A percentile compares a stretch with the other conserved stretches of the same genome.
Conservation (phyloP, 2,888 invertebrate species). For the Drosophila helvetica region DNA sequence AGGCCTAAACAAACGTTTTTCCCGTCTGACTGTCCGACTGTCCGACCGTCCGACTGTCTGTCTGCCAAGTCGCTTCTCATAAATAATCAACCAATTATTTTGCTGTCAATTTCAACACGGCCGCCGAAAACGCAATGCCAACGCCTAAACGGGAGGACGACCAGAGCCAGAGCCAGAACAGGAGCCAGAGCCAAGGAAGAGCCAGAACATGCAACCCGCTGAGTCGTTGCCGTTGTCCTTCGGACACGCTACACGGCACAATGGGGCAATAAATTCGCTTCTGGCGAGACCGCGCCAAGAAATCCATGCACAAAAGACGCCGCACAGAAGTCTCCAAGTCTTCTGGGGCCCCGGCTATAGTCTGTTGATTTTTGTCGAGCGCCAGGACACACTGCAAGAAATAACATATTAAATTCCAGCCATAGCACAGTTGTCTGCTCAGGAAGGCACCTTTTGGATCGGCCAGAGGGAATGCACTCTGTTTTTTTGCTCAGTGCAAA, state of each 20-base stretch:
- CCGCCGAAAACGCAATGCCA: constrained; percentile 72
- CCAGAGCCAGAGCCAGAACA: constrained; percentile 9
- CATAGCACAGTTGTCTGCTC: no score
- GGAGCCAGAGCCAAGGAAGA: constrained; percentile 10
- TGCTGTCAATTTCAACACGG: constrained; percentile 82
- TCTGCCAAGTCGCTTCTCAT: constrained; percentile 60
- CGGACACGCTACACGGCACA: constrained; percentile 54
- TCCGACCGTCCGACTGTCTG: constrained; percentile 30
- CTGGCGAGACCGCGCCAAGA: constrained; percentile 59
- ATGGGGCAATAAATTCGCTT: constrained; percentile 66
- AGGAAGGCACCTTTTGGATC: neutral
- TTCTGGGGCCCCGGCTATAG: constrained; percentile 37
- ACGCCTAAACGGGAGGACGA: constrained; percentile 48
- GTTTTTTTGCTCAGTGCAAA: neutral
- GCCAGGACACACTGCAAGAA: constrained; percentile 31
- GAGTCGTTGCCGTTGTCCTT: constrained; percentile 44
- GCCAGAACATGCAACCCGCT: constrained; percentile 75
- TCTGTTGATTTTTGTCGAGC: constrained; percentile 65
- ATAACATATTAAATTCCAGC: neutral
- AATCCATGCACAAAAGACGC: constrained; percentile 49
- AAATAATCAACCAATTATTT: constrained; percentile 82
- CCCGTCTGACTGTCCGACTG: constrained; percentile 2
- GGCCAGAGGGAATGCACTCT: neutral
- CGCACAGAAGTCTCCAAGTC: constrained; percentile 38
- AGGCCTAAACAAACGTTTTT: constrained; percentile 17